A percentile compares a stretch with the other conserved stretches of the same genome.
phyloP scores from a whole-genome alignment of 2,888 invertebrate species.

The Zelleria hepariella region DNA sequence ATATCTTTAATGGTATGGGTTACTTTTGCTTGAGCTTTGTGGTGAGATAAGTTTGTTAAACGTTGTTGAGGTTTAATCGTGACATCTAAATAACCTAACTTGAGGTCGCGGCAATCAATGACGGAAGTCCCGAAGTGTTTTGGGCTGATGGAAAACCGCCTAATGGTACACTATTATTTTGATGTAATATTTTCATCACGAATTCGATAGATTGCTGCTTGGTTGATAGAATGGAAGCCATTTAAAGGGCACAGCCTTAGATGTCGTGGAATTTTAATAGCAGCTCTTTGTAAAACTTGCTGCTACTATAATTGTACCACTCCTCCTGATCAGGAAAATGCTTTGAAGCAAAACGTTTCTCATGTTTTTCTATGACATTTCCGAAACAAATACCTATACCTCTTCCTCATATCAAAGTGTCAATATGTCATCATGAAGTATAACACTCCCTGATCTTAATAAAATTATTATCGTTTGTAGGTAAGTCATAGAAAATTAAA shows the following conservation, averaged over 20 bases:
- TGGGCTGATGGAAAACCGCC: conserved; percentile 40
- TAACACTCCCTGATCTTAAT: too few species aligned
- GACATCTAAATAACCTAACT: conserved; percentile 59
- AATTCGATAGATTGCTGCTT: neutral
- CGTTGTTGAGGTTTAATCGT: conserved; percentile 29
- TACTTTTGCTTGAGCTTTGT: neutral
- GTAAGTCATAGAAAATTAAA: too few species aligned
- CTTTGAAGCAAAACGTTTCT: too few species aligned
- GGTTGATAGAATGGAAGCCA: neutral
- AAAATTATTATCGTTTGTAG: too few species aligned
- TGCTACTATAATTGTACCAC: neutral
- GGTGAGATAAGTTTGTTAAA: neutral
- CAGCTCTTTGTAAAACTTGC: neutral
- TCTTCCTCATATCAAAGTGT: too few species aligned
- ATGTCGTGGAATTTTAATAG: neutral
- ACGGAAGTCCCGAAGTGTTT: conserved; percentile 40
- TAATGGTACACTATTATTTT: conserved; percentile 12
- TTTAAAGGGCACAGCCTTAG: neutral
- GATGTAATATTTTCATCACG: conserved; percentile 9
- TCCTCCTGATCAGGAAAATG: neutral
- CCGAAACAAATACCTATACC: too few species aligned
- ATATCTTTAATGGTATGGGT: neutral
- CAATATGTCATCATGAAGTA: too few species aligned
- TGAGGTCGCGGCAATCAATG: conserved; percentile 60
- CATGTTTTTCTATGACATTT: too few species aligned